Evolutionary conservation across 2,797 vertebrate species (phyloP), one percentile per base, ranked within the genome.

Genomic region (Rhinella marina): DNA sequence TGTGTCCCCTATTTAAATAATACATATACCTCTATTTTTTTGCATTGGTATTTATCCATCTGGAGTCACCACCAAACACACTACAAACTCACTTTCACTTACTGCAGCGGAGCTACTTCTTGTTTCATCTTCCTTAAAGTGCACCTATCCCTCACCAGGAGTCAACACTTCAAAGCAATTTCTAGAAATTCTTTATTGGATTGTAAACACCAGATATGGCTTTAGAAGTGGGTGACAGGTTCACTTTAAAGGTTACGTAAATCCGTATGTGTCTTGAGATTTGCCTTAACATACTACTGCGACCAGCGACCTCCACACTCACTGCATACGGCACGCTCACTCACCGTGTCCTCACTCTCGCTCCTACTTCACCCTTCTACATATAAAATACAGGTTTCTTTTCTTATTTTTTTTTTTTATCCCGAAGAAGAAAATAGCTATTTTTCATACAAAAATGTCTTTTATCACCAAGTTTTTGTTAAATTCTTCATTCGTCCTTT

Each of bases 361-460:
- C 75, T 78, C 75, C 52, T 50, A 27, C 84, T 59, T 50, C 54
- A 62, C 56, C 73, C 57, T 85, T 80, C 72, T 72, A 89, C 79
- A 82, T 61, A 89, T 83, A 89, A 86, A 89, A 85, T 88, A 81
- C 88, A 88, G 77, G 68, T 82, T 89, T 89, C 79, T 83, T 86
- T 83, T 70, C 78, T 77, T 89, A 86, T 86, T 85, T 97, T 96
- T 97, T 96, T 95, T 93, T 93, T 92, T 92, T 93, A 90, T 95
- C 95, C 94, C 94, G 94, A 96, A 97, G 97, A 98, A 95, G 97
- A 98, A 95, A 97, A 99, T 99, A 99, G 99, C 98, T 99, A 97
- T 97, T 97, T 98, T 99, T 98, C 98, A 97, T 99, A 99, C 97
- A 98, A 99, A 99, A 98, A 96, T 97, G n/a, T 97, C 70, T 94